Conservation (phyloP, 2,797 vertebrate species). For the Paramormyrops hopkinsi region DNA sequence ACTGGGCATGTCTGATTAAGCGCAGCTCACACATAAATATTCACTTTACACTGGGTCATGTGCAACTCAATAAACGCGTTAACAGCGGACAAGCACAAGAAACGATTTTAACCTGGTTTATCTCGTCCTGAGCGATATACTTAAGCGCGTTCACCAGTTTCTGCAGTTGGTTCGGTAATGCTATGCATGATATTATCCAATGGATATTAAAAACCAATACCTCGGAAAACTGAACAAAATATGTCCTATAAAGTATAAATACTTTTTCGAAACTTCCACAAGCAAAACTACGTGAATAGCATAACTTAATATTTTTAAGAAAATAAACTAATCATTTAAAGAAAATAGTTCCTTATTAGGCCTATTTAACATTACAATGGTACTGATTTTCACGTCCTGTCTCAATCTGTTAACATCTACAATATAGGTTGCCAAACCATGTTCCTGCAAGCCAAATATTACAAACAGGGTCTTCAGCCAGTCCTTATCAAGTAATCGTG, state of each 20-base stretch:
- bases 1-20: neutral
- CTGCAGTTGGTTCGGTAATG: neutral
- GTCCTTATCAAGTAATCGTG: neutral
- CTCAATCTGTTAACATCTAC: neutral
- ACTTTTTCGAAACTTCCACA: neutral
- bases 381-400: neutral
- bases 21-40: neutral
- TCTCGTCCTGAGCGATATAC: neutral
- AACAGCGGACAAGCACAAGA: neutral
- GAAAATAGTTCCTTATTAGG: neutral
- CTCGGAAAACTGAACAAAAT: neutral
- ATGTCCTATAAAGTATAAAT: neutral
- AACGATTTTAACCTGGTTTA: neutral
- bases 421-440: neutral
- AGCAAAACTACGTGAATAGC: neutral
- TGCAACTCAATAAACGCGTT: neutral
- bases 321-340: neutral
- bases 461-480: too few relatives aligned
- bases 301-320: neutral
- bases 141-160: neutral
- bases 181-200: neutral
- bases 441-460: neutral
- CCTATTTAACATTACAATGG: neutral
- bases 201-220: neutral
- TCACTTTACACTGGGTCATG: neutral